phyloP scores from a whole-genome alignment of 53 echinoderm and acorn worm genomes.

The Hippasteria phrygiana region DNA sequence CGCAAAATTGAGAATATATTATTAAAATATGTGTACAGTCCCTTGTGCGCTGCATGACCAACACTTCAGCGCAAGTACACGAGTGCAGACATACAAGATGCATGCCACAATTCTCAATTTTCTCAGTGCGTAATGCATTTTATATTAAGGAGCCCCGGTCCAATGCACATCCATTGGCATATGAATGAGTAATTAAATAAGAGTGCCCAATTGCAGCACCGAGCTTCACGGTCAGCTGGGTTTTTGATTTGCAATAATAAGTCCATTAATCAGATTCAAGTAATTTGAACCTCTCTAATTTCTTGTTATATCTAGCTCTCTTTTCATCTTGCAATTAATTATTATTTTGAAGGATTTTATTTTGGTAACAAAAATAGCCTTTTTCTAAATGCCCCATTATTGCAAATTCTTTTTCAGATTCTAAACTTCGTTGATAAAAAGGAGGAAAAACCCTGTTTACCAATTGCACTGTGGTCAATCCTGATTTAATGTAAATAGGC shows the following conservation, averaged over 20 bases:
- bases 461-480: too few species aligned
- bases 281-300: too few species aligned
- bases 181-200: constrained; percentile 66
- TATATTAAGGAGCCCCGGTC: constrained; percentile 23
- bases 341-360: too few species aligned
- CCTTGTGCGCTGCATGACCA: too few species aligned
- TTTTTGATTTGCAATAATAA: constrained; percentile 35
- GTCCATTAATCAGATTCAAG: background rate
- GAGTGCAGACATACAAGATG: constrained; percentile 7
- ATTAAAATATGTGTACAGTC: constrained; percentile 1
- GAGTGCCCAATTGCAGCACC: constrained; percentile 35
- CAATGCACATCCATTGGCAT: background rate
- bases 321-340: too few species aligned
- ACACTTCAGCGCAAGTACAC: background rate
- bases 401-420: too few species aligned
- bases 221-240: constrained; percentile 18
- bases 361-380: too few species aligned
- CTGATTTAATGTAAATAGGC: too few species aligned
- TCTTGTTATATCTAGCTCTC: too few species aligned
- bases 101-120: background rate
- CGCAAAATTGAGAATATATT: background rate
- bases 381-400: too few species aligned
- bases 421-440: too few species aligned
- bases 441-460: too few species aligned
- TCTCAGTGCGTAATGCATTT: constrained; percentile 30